Evolutionary conservation across 2,888 invertebrate species (phyloP).

Genomic region (Boloria euphrosyne): DNA sequence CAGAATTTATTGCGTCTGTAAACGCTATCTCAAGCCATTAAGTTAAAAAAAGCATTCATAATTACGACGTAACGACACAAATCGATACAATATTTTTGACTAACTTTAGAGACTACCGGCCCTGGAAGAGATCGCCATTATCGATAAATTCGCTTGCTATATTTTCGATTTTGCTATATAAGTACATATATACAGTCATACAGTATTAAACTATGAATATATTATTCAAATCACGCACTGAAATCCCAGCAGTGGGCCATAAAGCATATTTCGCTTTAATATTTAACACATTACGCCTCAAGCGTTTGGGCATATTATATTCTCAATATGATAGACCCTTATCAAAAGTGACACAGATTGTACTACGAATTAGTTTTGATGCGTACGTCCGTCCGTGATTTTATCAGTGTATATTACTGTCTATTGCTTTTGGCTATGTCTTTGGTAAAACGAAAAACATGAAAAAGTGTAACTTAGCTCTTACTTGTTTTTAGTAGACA

Average conservation of each 20-base stretch:
- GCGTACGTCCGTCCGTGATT: slow-evolving; percentile 31
- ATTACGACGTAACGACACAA: too few relatives aligned
- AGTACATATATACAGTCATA: not conserved
- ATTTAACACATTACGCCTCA: slow-evolving; percentile 24
- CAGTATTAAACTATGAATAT: too few relatives aligned
- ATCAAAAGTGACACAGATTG: slow-evolving; percentile 44
- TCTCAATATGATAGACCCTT: slow-evolving; percentile 38
- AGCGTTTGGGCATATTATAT: slow-evolving; percentile 23
- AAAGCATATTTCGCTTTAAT: not conserved
- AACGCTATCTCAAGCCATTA: too few relatives aligned
- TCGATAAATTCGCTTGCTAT: not conserved
- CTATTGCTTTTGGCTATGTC: slow-evolving; percentile 1
- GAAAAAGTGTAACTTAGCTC: too few relatives aligned
- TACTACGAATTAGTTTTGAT: slow-evolving; percentile 40
- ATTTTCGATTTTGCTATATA: not conserved
- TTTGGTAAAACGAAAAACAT: too few relatives aligned
- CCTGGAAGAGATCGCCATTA: too few relatives aligned
- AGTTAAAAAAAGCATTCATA: too few relatives aligned
- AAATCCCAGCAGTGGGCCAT: slow-evolving; percentile 2
- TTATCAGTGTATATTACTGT: slow-evolving; percentile 31
- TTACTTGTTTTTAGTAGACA: too few relatives aligned
- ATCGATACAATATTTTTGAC: too few relatives aligned
- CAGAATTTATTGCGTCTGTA: too few relatives aligned
- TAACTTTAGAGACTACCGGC: too few relatives aligned
- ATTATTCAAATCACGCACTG: too few relatives aligned